Conservation (phyloP, 2,113 vertebrate species). For the Falcunculus frontatus region DNA sequence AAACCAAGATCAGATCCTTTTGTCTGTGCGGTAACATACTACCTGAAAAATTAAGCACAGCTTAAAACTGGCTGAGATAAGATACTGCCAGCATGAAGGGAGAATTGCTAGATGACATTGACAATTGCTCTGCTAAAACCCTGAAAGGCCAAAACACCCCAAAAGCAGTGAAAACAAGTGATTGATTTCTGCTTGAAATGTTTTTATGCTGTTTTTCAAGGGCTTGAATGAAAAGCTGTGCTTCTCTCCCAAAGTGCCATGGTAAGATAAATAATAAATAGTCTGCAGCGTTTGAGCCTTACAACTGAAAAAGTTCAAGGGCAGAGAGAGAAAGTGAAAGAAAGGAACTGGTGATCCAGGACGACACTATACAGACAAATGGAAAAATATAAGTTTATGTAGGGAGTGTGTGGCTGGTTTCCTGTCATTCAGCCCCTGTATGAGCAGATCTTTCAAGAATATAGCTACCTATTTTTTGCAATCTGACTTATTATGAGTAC, state of each 20-base stretch:
- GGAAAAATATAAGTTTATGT: background rate
- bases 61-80: background rate
- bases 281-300: background rate
- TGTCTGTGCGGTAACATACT: background rate
- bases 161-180: background rate
- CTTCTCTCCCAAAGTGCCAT: background rate
- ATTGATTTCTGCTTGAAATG: background rate
- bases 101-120: background rate
- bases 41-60: background rate
- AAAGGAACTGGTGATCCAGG: background rate
- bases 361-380: background rate
- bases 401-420: background rate
- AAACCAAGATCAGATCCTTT: background rate
- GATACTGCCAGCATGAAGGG: background rate
- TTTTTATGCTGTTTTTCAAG: background rate
- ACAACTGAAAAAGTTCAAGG: background rate
- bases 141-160: background rate
- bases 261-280: constrained; percentile 20
- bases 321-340: background rate
- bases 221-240: background rate
- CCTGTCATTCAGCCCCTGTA: background rate
- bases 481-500: background rate
- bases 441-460: background rate
- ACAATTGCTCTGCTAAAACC: background rate
- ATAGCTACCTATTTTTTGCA: background rate